These are phyloP conservation scores for Cavia porcellus DNA, from an alignment of 2,113 vertebrate species.

Conservation along the genomic window DNA sequence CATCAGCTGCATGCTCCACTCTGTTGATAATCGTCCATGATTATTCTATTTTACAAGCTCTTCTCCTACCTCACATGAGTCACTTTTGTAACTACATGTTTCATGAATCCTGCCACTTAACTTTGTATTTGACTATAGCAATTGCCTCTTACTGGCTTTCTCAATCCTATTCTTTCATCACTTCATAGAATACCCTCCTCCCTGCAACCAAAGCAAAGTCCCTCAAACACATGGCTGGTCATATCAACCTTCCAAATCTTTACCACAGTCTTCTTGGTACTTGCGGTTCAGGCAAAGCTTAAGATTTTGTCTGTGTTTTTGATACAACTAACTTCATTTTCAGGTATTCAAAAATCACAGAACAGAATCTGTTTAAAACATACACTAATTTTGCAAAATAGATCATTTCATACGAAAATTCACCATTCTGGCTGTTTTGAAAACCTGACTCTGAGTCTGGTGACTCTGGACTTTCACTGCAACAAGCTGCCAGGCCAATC, in stretches of 20 bases:
- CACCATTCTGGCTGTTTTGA: not conserved
- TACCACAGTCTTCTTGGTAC: not conserved
- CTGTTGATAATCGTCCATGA: not conserved
- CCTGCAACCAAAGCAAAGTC: not conserved
- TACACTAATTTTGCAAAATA: not conserved
- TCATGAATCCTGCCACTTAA: not conserved
- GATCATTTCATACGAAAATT: not conserved
- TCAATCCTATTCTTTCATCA: not conserved
- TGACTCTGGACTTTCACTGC: not conserved
- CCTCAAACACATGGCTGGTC: not conserved
- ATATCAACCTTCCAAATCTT: not conserved
- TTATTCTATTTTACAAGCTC: not conserved
- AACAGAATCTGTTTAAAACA: not conserved
- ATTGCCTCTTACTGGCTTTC: not conserved
- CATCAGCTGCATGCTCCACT: not conserved
- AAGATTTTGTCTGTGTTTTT: not conserved
- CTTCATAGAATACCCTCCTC: not conserved
- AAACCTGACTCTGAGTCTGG: not conserved
- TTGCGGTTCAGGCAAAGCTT: not conserved
- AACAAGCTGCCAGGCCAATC: rapidly evolving
- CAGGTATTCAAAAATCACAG: not conserved
- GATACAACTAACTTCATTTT: not conserved
- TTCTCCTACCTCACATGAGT: not conserved
- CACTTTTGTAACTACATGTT: not conserved
- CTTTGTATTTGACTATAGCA: not conserved